Evolutionary conservation across 2,797 vertebrate genomes (phyloP).

Genomic region (Enteromius treurensis): DNA sequence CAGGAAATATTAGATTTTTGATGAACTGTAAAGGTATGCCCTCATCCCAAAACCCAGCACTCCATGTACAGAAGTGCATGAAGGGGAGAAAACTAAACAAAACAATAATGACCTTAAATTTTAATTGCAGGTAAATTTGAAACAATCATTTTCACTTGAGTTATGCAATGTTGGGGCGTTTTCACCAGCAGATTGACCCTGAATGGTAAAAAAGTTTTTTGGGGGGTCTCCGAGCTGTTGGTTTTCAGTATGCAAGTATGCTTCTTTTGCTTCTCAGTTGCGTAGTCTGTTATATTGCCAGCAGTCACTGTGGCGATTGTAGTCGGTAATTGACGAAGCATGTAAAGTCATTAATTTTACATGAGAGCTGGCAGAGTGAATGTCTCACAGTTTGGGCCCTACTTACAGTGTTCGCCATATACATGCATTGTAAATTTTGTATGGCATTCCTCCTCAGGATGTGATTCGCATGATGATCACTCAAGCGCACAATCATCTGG

Average conservation of each 20-base stretch:
- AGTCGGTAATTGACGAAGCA: neutral
- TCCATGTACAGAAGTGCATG: neutral
- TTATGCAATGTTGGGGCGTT: too few species aligned
- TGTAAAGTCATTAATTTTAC: too few species aligned
- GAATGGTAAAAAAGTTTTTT: neutral
- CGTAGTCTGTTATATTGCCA: neutral
- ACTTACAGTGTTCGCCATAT: neutral
- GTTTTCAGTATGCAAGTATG: neutral
- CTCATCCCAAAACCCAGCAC: neutral
- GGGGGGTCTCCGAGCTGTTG: neutral
- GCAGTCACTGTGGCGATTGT: neutral
- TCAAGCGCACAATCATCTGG: conserved; percentile 91
- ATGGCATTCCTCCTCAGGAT: conserved; percentile 73
- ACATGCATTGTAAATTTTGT: neutral
- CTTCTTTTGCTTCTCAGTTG: neutral
- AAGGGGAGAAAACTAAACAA: neutral
- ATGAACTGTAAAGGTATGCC: neutral
- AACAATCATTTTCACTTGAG: too few species aligned
- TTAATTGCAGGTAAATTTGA: neutral
- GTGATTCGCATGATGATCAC: conserved; percentile 93
- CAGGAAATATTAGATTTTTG: neutral
- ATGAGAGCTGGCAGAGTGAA: neutral
- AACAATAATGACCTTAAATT: neutral
- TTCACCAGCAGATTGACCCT: neutral
- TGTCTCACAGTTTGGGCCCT: neutral